A percentile compares a stretch with the other conserved stretches of the same genome.
These are phyloP conservation scores for Laticauda colubrina DNA, from an alignment of 2,113 vertebrate genomes.

Conservation along the genomic window DNA sequence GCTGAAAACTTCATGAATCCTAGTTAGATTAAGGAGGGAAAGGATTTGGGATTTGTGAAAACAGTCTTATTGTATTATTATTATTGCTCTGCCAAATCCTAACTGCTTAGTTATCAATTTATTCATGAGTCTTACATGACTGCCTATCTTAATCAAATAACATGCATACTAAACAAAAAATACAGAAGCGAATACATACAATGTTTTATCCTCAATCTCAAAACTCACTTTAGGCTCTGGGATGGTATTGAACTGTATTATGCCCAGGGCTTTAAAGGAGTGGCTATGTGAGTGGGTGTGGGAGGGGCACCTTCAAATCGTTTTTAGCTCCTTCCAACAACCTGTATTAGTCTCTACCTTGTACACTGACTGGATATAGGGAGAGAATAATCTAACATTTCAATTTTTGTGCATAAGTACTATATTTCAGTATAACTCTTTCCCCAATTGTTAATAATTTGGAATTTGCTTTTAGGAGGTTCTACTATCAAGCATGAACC, in stretches of 20 bases:
- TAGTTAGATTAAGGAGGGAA: conserved; percentile 52
- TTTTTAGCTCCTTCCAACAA: not conserved
- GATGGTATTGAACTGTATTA: not conserved
- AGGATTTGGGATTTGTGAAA: not conserved
- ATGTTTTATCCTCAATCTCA: not conserved
- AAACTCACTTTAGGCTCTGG: not conserved
- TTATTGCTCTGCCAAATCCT: not conserved
- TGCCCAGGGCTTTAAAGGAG: not conserved
- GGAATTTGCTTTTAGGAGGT: not conserved
- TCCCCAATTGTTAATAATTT: not conserved
- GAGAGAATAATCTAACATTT: not conserved
- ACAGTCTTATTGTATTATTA: not conserved
- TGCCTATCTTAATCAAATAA: not conserved
- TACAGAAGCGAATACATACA: not conserved
- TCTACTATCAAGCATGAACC: not conserved
- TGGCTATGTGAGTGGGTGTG: not conserved
- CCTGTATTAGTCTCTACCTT: not conserved
- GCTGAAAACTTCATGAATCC: conserved; percentile 94
- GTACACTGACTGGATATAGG: not conserved
- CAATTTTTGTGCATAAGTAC: not conserved
- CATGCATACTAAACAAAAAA: not conserved
- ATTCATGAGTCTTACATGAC: not conserved
- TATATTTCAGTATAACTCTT: not conserved
- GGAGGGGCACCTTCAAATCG: not conserved
- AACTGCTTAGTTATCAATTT: not conserved